A percentile compares a stretch with the other conserved stretches of the same genome.
These are phyloP conservation scores for Conus betulinus DNA, from an alignment of 1,140 invertebrate species.

Conservation along the genomic window DNA sequence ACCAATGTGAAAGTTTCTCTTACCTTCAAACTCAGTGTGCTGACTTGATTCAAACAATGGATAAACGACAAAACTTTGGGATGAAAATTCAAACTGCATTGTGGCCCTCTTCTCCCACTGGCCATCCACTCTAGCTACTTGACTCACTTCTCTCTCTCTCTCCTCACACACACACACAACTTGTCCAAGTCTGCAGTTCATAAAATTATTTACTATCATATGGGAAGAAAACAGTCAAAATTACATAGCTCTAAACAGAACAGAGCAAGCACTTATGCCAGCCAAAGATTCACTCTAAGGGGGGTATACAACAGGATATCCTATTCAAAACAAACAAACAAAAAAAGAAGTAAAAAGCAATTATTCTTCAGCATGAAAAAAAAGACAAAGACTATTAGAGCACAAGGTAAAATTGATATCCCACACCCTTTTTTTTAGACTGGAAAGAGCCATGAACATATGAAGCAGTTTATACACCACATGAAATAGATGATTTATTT, in stretches of 20 bases:
- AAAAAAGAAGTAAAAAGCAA: background rate
- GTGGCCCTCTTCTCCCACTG: too few relatives aligned
- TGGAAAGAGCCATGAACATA: background rate
- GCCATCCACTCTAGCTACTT: too few relatives aligned
- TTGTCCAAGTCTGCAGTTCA: background rate
- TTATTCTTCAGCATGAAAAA: background rate
- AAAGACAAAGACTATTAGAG: background rate
- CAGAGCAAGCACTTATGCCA: background rate
- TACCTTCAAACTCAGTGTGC: background rate
- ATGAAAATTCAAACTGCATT: too few relatives aligned
- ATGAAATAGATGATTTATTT: background rate
- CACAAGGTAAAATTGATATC: background rate
- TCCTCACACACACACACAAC: background rate
- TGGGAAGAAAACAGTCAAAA: conserved; percentile 26
- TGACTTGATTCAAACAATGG: background rate
- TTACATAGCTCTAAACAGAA: conserved; percentile 15
- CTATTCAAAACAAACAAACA: background rate
- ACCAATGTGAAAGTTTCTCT: too few relatives aligned
- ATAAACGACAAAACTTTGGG: background rate
- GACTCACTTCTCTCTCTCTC: background rate
- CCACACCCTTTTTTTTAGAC: background rate
- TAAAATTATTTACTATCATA: conserved; percentile 18
- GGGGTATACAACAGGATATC: background rate
- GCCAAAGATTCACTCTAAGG: background rate
- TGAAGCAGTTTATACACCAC: background rate